Evolutionary conservation across 2,113 vertebrate genomes (phyloP), one percentile per base, ranked within the genome.

Genomic region (Tragelaphus scriptus): DNA sequence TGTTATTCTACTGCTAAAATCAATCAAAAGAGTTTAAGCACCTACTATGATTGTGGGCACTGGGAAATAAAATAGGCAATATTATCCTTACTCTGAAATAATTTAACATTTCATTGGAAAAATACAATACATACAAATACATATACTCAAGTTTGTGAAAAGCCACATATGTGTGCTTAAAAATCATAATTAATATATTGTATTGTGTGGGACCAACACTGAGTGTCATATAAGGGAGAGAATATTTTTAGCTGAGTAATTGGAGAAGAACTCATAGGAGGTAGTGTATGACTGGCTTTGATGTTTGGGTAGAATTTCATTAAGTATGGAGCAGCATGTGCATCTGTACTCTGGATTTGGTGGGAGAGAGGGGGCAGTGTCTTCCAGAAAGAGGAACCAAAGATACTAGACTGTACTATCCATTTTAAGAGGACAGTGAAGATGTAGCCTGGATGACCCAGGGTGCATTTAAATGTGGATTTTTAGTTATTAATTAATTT

Each of bases 341-440:
- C 4, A 5, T 25, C 17, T 51, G 9, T 51, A 19, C 16, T 58
- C 30, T 6, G 6, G 63, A 28, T 15, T 13, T 55, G 28, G 25
- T 3, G 10, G 61, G 1, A 25, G 3, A 17, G 58, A 6, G 12
- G 26, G 2, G 6, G 4, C 6, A 11, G 12, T 40, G 1, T 49
- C 28, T 55, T 85, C 13, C 23, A 77, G 68, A 8, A 88, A 49
- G 4, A 59, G 16, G 59, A 3, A 40, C 10, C 32, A 40, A 65
- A 77, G 7, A 16, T 32, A 26, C 3, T 63, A 28, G 63, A 75
- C 1, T 61, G 7, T 58, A 36, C 53, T 44, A 47, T 47, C 15
- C 26, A 90, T 81, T 44, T 75, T 30, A 61, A 65, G 3, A 75
- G 14, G 85, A 58, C 19, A 95, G 26, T 8, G 28, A 86, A 19